These are phyloP conservation scores for Sceloporus tristichus DNA, from an alignment of 2,113 vertebrate genomes.

Conservation along the genomic window DNA sequence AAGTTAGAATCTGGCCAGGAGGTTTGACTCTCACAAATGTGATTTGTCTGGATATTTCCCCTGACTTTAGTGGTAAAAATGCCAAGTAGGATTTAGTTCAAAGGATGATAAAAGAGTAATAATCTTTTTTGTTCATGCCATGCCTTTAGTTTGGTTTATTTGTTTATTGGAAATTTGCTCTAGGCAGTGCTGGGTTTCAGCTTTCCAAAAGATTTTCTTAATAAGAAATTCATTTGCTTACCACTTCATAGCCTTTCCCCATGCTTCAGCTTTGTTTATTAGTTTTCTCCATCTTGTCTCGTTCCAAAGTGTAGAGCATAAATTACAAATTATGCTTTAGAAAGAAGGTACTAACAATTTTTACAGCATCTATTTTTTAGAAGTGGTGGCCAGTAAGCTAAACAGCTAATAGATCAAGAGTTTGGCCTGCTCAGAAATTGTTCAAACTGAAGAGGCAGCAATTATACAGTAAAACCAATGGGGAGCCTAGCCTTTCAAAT, in stretches of 20 bases:
- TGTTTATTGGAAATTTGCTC: constrained; percentile 11
- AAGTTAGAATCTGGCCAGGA: constrained; percentile 22
- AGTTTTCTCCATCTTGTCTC: constrained; percentile 11
- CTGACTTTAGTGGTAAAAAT: constrained; percentile 16
- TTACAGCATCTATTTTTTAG: background rate
- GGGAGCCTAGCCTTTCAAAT: background rate
- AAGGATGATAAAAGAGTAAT: constrained; percentile 20
- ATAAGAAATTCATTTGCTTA: constrained; percentile 16
- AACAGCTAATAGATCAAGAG: background rate
- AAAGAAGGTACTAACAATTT: constrained; percentile 5
- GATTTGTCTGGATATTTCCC: constrained; percentile 21
- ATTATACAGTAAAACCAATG: background rate
- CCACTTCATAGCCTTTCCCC: constrained; percentile 3
- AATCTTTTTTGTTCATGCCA: constrained; percentile 1
- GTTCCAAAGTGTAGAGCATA: background rate
- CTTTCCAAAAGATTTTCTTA: background rate
- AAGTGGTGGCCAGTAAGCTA: background rate
- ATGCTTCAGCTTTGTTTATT: background rate
- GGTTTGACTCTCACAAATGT: background rate
- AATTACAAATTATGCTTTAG: background rate
- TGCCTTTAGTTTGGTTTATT: constrained; percentile 5
- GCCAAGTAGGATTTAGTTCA: constrained; percentile 23
- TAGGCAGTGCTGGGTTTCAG: background rate
- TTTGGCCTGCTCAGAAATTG: background rate
- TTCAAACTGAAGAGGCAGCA: background rate